Conservation (phyloP, 2,888 invertebrate species). For the Schrankia costaestrigalis region DNA sequence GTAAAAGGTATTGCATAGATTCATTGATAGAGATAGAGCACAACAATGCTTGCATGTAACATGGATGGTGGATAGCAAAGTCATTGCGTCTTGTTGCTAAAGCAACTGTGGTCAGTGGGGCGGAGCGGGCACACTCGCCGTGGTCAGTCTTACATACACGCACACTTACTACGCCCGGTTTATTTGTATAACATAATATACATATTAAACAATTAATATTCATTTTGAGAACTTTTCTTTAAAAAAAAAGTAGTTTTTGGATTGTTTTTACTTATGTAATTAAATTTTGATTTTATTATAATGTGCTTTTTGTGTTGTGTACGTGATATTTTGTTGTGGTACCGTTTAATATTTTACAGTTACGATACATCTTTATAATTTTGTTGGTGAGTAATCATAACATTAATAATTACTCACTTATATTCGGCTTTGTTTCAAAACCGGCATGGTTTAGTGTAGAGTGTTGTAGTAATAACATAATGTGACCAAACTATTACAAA, state of each 20-base stretch:
- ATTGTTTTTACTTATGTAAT: too few species aligned
- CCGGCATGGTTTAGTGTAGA: too few species aligned
- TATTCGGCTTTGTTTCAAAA: too few species aligned
- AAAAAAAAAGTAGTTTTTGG: too few species aligned
- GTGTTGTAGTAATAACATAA: too few species aligned
- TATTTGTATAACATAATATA: slow-evolving; percentile 20
- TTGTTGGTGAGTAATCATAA: too few species aligned
- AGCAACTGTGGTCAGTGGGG: slow-evolving; percentile 60
- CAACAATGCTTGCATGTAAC: slow-evolving; percentile 71
- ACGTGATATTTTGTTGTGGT: slow-evolving; percentile 17
- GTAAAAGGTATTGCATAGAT: slow-evolving; percentile 53
- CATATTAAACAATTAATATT: not conserved
- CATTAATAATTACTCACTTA: too few species aligned
- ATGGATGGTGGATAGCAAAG: slow-evolving; percentile 46
- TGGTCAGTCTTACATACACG: slow-evolving; percentile 54
- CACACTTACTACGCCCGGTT: slow-evolving; percentile 38
- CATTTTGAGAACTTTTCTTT: too few species aligned
- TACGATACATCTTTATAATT: slow-evolving; percentile 20
- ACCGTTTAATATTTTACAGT: slow-evolving; percentile 15
- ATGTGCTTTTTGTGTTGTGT: slow-evolving; percentile 27
- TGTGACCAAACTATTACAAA: too few species aligned
- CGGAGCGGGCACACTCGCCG: slow-evolving; percentile 45
- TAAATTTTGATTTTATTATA: too few species aligned
- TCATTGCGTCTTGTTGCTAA: slow-evolving; percentile 52
- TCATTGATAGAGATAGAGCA: slow-evolving; percentile 54